phyloP scores from a whole-genome alignment of 2,113 vertebrate species.

The Myodes glareolus region DNA sequence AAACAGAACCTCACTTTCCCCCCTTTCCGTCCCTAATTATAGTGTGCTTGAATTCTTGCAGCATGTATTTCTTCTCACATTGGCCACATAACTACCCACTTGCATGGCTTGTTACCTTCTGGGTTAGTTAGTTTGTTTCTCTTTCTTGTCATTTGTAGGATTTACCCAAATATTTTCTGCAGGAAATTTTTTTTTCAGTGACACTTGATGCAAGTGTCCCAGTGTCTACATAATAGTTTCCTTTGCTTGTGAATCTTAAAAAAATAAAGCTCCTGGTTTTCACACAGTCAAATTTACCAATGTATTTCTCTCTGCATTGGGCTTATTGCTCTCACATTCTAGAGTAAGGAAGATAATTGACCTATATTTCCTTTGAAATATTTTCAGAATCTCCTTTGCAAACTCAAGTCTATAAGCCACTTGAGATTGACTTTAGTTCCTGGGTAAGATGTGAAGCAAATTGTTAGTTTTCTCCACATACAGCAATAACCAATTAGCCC shows the following conservation, averaged over 20 bases:
- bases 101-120: neutral
- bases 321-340: neutral
- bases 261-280: neutral
- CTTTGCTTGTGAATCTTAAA: neutral
- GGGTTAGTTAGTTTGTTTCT: neutral
- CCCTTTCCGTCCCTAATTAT: neutral
- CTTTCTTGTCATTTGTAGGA: neutral
- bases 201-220: neutral
- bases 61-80: neutral
- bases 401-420: neutral
- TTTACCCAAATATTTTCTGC: neutral
- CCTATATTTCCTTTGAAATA: neutral
- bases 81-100: neutral
- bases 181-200: neutral
- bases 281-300: neutral
- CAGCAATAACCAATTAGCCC: neutral
- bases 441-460: neutral
- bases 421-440: neutral
- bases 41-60: neutral
- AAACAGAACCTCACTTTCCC: neutral
- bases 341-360: neutral
- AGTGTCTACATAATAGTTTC: neutral
- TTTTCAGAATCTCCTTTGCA: conserved; percentile 28
- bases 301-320: neutral
- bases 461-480: neutral